Percentiles rank a stretch among this genome's conserved stretches.
phyloP scores from a whole-genome alignment of 2,113 vertebrate genomes.

The Equus quagga region DNA sequence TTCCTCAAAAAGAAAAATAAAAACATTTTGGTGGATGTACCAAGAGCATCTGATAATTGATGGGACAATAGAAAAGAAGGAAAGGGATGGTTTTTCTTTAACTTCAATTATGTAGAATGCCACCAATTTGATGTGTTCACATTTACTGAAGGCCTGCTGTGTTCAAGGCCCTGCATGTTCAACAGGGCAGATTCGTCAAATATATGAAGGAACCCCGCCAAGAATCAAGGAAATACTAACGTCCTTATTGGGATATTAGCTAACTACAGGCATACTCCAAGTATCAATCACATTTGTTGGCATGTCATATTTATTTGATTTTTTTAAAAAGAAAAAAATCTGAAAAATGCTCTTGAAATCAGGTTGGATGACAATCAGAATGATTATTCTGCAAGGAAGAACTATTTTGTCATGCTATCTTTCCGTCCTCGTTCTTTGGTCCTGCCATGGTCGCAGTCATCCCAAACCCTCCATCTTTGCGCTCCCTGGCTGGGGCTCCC shows the following conservation, averaged over 20 bases:
- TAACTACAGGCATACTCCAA: background rate
- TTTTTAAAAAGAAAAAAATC: background rate
- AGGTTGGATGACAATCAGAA: background rate
- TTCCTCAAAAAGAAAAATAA: too few species aligned
- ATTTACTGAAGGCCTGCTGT: background rate
- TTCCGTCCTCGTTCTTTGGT: background rate
- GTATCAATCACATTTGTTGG: background rate
- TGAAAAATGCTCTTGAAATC: conserved; percentile 14
- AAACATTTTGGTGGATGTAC: background rate
- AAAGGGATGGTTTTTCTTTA: background rate
- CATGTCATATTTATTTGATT: background rate
- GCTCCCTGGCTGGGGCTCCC: background rate
- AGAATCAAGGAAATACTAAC: background rate
- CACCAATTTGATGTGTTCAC: background rate
- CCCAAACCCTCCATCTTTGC: background rate
- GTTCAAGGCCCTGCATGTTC: background rate
- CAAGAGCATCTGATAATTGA: background rate
- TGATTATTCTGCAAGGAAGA: background rate
- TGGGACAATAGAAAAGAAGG: background rate
- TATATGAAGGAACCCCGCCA: accelerated
- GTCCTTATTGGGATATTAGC: background rate
- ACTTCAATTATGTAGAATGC: background rate
- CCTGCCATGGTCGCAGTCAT: background rate
- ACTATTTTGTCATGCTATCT: background rate
- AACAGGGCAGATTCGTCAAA: background rate